Evolutionary conservation across 2,888 invertebrate species (phyloP), one percentile per base, ranked within the genome.

Genomic region (Andrena trimmerana): DNA sequence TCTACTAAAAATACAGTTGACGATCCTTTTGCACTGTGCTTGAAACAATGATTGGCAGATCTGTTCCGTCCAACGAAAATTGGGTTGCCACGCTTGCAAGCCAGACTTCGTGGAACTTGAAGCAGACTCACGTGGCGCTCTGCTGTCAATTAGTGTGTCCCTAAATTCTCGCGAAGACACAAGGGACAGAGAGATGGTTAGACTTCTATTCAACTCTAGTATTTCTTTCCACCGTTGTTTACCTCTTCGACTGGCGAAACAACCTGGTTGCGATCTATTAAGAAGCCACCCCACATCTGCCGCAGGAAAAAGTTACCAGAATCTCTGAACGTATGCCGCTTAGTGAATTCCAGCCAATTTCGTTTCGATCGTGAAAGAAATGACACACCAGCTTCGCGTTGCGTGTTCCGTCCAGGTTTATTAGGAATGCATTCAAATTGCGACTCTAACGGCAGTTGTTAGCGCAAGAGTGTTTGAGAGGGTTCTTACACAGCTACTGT

Each of bases 41-140:
- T 20, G 5, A 31, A 62, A 42, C 29, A 50, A 59, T 4, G 16
- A 27, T 36, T 36, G 20, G 59, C 24, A 42, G 20, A 70, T 57
- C 59, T 29, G 48, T 70, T 70, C 70, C 70, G 70, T 70, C 70
- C 70, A 60, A 70, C 52, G 68, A 68, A 24, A 36, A 13, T 42
- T 69, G 27, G 24, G 29, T n/a, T 13, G 6, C 7, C n/a, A 7
- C 29, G 6, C 13, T 5, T 7, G 16, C 27, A 27, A 59, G 6
- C 27, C 57, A 8, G 13, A 2, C 20, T 27, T 57, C 57, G 24
- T 10, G 27, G 27, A 20, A 57, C 27, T 57, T 27, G 57, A 57
- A 24, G 27, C 24, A 24, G 57, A 24, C 57, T 42, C 42, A 1
- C 42, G 42, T 42, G 42, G 42, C 42, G 42, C 42, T 42, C 42